Base-by-base conservation (phyloP, 1,140 invertebrate genomes). In the Fopius arisanus region DNA sequence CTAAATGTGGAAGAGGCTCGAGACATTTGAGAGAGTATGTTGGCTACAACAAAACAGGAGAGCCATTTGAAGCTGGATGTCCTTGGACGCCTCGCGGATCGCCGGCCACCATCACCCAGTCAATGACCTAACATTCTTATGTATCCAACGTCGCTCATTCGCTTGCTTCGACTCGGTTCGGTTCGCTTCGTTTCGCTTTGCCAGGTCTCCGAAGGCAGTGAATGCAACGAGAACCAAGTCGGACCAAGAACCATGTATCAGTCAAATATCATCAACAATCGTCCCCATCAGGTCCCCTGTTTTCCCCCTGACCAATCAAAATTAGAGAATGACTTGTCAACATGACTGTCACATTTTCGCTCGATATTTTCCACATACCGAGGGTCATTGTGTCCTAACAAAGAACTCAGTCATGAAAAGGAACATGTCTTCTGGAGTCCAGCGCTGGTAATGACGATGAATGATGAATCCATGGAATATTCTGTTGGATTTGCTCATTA, bases 61-160 rank as follows among this genome's bases (percentile, higher is more conserved):
- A 9, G 21, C 21, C 54, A 59, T 59, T 59, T 59, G 54, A 28
- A 82, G 81, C 81, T 48, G 80, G 84, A 78, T 86, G 84, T 86
- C 84, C 84, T 86, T 86, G 84, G 83, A 86, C 79, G 76, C 84
- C 33, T 86, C 84, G 83, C 83, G 80, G 83, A 85, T 83, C 83
- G 82, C 75, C 82, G 83, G 81, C 79, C 82, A 84, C 62, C 62
- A 65, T 65, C 81, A 77, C 79, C 77, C 84, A 86, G 84, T 86
- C 84, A 86, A 86, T 86, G 84, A 86, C 84, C 84, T 81, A 84
- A 79, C 78, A 79, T 79, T 78, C 78, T 79, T 78, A 79, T 54
- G 23, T 66, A 72, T 62, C 67, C 72, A 73, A 63, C 63, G 65
- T 70, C 71, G 77, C 72, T 80, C 66, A 73, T 77, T 77, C 72